Percentiles rank a stretch among this genome's conserved stretches.
Conservation (phyloP, 2,113 vertebrate genomes). For the Heloderma charlesbogerti region DNA sequence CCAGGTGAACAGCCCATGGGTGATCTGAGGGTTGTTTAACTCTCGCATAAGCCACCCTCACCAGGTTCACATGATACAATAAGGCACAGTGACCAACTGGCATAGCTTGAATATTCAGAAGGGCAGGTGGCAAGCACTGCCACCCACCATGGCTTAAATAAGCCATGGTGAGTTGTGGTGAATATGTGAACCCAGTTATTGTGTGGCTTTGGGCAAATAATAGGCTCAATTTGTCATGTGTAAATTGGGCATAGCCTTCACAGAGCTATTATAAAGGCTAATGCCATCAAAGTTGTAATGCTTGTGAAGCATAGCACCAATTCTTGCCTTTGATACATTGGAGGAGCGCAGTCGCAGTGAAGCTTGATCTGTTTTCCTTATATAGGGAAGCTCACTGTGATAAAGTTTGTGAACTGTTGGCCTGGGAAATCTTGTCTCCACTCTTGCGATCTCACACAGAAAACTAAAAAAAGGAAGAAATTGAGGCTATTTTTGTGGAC, state of each 20-base stretch:
- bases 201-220: background rate
- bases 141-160: too few relatives aligned
- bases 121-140: too few relatives aligned
- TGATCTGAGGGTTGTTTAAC: too few relatives aligned
- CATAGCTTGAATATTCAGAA: too few relatives aligned
- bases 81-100: too few relatives aligned
- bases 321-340: background rate
- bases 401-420: slow-evolving; percentile 2
- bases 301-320: background rate
- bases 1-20: too few relatives aligned
- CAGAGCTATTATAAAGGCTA: background rate
- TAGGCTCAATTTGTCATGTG: background rate
- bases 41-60: too few relatives aligned
- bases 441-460: slow-evolving; percentile 7
- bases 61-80: too few relatives aligned
- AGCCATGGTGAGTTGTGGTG: too few relatives aligned
- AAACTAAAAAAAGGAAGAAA: background rate
- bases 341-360: too few relatives aligned
- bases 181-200: too few relatives aligned
- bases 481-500: background rate
- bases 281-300: background rate
- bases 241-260: background rate
- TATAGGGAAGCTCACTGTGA: background rate
- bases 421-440: background rate
- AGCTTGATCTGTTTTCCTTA: background rate